A percentile compares a stretch with the other conserved stretches of the same genome.
Evolutionary conservation across 2,888 invertebrate species (phyloP).

Genomic region (Kuschelorhynchus macadamiae): DNA sequence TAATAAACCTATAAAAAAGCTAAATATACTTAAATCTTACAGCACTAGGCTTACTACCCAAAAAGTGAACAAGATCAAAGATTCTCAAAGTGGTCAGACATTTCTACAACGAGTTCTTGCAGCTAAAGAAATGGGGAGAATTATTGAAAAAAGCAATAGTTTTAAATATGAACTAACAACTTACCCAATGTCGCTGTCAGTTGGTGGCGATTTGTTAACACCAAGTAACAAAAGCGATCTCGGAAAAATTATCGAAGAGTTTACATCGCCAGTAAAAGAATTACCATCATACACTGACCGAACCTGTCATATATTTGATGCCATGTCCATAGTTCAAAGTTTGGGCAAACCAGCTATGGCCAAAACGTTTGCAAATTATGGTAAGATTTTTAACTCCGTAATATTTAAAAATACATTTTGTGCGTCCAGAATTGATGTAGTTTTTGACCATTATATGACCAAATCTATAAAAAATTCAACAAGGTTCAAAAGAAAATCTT

Average conservation of each 20-base stretch:
- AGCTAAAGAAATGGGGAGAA: background rate
- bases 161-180: background rate
- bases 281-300: background rate
- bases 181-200: background rate
- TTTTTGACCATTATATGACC: background rate
- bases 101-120: background rate
- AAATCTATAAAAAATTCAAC: background rate
- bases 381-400: background rate
- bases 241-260: constrained; percentile 1
- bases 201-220: background rate
- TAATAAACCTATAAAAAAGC: too few species aligned
- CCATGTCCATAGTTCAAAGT: background rate
- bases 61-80: background rate
- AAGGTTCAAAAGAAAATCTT: background rate
- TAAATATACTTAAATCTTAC: too few species aligned
- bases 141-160: background rate
- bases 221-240: background rate
- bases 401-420: background rate
- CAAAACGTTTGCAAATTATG: background rate
- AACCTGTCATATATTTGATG: constrained; percentile 4
- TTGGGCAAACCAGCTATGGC: background rate
- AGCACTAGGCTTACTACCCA: too few species aligned
- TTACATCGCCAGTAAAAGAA: background rate
- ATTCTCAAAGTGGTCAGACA: background rate
- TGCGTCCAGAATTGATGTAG: background rate